Base-by-base conservation (phyloP, 1,140 invertebrate species). In the Wasmannia auropunctata region DNA sequence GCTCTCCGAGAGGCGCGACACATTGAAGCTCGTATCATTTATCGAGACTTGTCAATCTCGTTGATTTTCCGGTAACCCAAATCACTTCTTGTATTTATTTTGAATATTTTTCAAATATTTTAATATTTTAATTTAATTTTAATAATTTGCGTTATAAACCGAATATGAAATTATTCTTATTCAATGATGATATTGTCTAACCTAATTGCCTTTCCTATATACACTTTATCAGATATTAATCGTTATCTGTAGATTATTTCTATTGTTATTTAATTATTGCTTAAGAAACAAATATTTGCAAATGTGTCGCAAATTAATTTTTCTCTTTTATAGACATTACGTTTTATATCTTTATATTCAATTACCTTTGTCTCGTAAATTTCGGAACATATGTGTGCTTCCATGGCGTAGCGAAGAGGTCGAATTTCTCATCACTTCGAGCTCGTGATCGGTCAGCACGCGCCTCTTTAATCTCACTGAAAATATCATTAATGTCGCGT, bases 401-500 rank as follows among this genome's bases (percentile, higher is more conserved):
- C 98, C 98, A 91, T 98, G 97, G 85, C 96, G 97, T 19, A 98
- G 94, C 7, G 96, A 92, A 10, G 98, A 98, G 22, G 98, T 99
- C 74, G 95, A 95, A 87, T 97, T 97, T 70, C 97, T 96, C 89
- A 99, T 97, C 60, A 96, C 95, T 10, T 98, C 97, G 10, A 99
- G 96, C 91, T 99, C 98, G 60, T 97, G 97, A 25, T 96, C 95
- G 0, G 95, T 96, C 16, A 99, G 94, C 16, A 96, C 95, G 34
- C 97, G 96, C 58, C 98, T 96, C 92, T 98, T 98, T n/a, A 99
- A 95, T 60, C 98, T 97, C 85, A 98, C 99, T 99, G 94, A 69
- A 95, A 95, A 80, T 89, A 93, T 69, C 76, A 90, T 88, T 81
- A 60, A 79, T 72, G 58, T 43, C 19, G 34, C 11, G 62, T 67